These are phyloP conservation scores for Gortyna flavago DNA, from an alignment of 2,888 invertebrate species.

Conservation along the genomic window DNA sequence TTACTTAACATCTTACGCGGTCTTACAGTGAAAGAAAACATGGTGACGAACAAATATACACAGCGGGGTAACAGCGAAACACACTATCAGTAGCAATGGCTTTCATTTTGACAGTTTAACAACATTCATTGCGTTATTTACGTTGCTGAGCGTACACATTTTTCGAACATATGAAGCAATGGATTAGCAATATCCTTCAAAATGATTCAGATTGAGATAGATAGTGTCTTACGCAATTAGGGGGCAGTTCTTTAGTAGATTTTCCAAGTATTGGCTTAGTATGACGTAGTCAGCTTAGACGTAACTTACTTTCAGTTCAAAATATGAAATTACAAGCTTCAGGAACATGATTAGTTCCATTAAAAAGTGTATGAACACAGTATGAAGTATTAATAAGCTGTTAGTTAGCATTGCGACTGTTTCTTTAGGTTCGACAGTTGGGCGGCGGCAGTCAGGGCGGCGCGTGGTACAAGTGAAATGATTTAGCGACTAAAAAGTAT, in stretches of 20 bases:
- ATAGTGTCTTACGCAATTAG: too few relatives aligned
- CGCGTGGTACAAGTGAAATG: constrained; percentile 48
- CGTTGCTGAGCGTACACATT: too few relatives aligned
- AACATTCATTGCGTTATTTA: too few relatives aligned
- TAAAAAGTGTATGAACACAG: constrained; percentile 52
- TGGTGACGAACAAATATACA: not conserved
- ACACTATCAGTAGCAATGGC: too few relatives aligned
- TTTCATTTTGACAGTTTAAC: too few relatives aligned
- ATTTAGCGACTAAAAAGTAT: not conserved
- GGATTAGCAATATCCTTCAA: too few relatives aligned
- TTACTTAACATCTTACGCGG: not conserved
- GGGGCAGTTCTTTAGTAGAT: not conserved
- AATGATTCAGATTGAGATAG: too few relatives aligned
- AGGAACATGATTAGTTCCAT: constrained; percentile 39
- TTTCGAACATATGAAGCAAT: too few relatives aligned
- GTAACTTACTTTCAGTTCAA: constrained; percentile 6
- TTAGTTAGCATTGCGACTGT: constrained; percentile 79
- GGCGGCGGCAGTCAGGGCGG: constrained; percentile 59
- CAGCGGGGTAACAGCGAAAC: too few relatives aligned
- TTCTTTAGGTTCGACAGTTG: constrained; percentile 83
- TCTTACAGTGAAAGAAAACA: not conserved
- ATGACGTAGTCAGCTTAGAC: not conserved
- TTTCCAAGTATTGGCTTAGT: not conserved
- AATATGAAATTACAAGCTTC: constrained; percentile 23
- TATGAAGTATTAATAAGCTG: constrained; percentile 73